phyloP scores from a whole-genome alignment of 2,113 vertebrate species.

The Mus pahari region DNA sequence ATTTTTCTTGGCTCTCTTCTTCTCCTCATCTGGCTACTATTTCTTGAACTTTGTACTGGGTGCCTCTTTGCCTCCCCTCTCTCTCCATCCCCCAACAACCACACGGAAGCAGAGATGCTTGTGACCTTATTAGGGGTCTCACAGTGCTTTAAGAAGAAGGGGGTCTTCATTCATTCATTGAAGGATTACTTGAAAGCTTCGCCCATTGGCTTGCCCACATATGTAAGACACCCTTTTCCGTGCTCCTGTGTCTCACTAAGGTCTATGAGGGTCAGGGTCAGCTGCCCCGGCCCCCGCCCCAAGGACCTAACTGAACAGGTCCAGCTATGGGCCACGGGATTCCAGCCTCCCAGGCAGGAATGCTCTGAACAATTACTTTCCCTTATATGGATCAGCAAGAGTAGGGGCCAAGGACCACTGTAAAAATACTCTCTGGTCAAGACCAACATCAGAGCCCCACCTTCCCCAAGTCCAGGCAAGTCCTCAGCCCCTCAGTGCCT shows the following conservation, averaged over 20 bases:
- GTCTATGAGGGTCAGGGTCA: not conserved
- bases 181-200: not conserved
- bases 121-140: not conserved
- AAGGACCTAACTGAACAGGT: not conserved
- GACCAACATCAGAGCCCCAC: not conserved
- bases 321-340: not conserved
- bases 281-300: not conserved
- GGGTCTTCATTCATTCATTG: not conserved
- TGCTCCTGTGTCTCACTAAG: not conserved
- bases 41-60: not conserved
- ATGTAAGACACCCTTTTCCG: not conserved
- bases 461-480: not conserved
- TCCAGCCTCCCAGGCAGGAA: not conserved
- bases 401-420: not conserved
- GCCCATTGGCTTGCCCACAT: not conserved
- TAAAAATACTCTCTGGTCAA: not conserved
- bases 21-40: not conserved
- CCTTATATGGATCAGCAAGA: not conserved
- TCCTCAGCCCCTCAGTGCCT: not conserved
- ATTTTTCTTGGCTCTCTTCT: not conserved
- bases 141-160: not conserved
- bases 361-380: conserved; percentile 7
- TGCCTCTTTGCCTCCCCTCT: not conserved
- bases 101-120: not conserved
- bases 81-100: not conserved